A percentile compares a stretch with the other conserved stretches of the same genome.
Evolutionary conservation across 2,888 invertebrate genomes (phyloP).

Genomic region (Heliconius ismenius): DNA sequence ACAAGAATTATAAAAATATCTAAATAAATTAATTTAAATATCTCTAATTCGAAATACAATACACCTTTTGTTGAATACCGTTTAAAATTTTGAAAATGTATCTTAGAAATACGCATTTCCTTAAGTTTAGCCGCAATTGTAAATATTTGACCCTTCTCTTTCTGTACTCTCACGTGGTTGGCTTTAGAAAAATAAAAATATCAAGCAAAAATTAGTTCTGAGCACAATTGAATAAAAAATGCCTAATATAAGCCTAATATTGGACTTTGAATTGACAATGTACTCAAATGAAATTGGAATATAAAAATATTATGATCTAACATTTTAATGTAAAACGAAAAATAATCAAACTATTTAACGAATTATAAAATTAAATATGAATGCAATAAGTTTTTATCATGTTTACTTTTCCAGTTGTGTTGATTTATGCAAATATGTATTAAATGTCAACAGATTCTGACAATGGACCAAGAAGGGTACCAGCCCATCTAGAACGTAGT

Average conservation of each 20-base stretch:
- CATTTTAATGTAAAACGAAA: neutral
- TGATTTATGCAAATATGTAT: constrained; percentile 49
- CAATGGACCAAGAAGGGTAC: constrained; percentile 72
- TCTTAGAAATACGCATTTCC: neutral
- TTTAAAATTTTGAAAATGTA: neutral
- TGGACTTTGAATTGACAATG: neutral
- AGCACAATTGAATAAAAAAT: constrained; percentile 9
- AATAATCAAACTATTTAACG: neutral
- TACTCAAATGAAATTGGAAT: neutral
- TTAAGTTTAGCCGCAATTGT: neutral
- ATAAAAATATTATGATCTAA: neutral
- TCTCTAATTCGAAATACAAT: neutral
- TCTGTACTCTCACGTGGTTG: constrained; percentile 15
- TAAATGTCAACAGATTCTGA: constrained; percentile 71
- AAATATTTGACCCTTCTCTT: neutral
- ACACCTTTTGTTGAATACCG: neutral
- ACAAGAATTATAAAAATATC: neutral
- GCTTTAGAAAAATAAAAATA: neutral
- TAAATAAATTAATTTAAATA: neutral
- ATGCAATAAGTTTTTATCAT: constrained; percentile 24
- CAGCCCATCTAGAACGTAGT: constrained; percentile 71
- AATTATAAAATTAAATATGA: neutral
- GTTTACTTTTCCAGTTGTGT: constrained; percentile 23
- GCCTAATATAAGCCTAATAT: neutral
- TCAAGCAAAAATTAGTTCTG: constrained; percentile 4